Evolutionary conservation across 2,113 vertebrate species (phyloP).

Genomic region (Rhinolophus ferrumequinum): DNA sequence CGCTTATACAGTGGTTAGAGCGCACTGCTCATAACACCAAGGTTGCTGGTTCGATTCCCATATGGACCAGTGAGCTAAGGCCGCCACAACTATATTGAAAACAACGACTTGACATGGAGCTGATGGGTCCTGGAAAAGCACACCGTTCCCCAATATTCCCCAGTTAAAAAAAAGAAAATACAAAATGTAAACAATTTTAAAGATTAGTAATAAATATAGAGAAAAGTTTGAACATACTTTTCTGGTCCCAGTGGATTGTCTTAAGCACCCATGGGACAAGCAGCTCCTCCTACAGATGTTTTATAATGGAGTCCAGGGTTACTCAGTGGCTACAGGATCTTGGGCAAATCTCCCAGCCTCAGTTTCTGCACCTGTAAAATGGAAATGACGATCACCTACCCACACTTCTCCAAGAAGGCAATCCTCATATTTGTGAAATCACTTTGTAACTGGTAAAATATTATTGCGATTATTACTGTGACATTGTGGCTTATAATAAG

Average conservation of each 20-base stretch:
- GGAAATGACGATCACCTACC: neutral
- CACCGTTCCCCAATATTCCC: too few relatives aligned
- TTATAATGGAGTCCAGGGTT: neutral
- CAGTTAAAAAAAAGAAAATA: too few relatives aligned
- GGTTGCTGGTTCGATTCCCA: too few relatives aligned
- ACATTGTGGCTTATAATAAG: neutral
- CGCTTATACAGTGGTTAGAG: too few relatives aligned
- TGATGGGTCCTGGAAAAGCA: too few relatives aligned
- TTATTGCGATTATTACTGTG: neutral
- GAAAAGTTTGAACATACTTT: neutral
- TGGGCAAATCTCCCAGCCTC: neutral
- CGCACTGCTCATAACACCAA: too few relatives aligned
- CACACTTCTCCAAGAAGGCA: neutral
- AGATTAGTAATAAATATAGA: neutral
- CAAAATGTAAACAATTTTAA: neutral
- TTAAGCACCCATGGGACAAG: neutral
- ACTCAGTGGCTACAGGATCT: neutral
- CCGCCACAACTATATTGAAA: too few relatives aligned
- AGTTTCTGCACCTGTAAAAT: neutral
- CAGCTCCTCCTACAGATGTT: neutral
- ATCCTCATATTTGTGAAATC: neutral
- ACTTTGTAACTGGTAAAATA: neutral
- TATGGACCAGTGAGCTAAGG: too few relatives aligned
- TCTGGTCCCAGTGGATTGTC: neutral
- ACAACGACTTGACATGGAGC: too few relatives aligned